Evolutionary conservation across 2,797 vertebrate species (phyloP).

Genomic region (Dendrocincla fuliginosa): DNA sequence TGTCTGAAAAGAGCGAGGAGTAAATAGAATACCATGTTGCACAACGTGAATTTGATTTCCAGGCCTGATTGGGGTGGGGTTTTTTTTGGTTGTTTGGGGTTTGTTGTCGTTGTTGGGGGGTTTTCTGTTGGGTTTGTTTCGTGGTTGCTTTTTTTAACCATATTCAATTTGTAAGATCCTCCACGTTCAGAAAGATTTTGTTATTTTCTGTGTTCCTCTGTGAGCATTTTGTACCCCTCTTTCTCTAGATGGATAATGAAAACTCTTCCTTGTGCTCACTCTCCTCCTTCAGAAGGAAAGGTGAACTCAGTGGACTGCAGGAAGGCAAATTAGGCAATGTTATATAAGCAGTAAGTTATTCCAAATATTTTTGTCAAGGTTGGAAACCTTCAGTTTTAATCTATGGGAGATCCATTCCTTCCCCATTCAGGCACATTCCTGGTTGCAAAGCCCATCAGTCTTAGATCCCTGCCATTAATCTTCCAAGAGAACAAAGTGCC

Average conservation of each 20-base stretch:
- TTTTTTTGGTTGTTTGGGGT: not conserved
- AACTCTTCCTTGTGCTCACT: not conserved
- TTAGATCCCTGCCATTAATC: not conserved
- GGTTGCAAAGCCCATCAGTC: not conserved
- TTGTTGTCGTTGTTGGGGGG: not conserved
- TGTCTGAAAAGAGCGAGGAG: not conserved
- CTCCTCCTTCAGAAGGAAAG: not conserved
- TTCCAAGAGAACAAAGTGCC: not conserved
- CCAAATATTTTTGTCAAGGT: not conserved
- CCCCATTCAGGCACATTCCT: not conserved
- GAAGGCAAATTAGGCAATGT: not conserved
- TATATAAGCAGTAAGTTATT: not conserved
- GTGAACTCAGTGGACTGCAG: not conserved
- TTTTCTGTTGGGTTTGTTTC: not conserved
- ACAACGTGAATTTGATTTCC: conserved; percentile 19
- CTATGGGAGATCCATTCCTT: not conserved
- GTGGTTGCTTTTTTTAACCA: not conserved
- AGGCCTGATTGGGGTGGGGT: not conserved
- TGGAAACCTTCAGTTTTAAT: not conserved
- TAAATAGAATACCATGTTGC: not conserved
- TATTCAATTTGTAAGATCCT: not conserved
- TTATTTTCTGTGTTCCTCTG: not conserved
- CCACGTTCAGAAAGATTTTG: not conserved
- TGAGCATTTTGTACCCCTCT: not conserved
- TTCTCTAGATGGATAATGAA: not conserved